A percentile compares a stretch with the other conserved stretches of the same genome.
phyloP scores from a whole-genome alignment of 2,797 vertebrate genomes.

The Hydrocynus forskahlii region DNA sequence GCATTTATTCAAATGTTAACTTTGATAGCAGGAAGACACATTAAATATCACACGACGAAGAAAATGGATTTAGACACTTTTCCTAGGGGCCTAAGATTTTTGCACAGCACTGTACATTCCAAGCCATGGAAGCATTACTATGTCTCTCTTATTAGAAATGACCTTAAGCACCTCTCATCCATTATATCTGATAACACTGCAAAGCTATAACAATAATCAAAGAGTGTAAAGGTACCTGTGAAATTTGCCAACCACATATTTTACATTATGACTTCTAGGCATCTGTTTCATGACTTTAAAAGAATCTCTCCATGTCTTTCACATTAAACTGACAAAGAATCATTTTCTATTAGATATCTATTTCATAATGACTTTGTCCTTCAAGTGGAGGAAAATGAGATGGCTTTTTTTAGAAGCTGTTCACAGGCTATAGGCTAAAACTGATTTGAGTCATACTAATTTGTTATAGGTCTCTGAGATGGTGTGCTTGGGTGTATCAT shows the following conservation, averaged over 20 bases:
- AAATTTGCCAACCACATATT: background rate
- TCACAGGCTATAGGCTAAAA: constrained; percentile 27
- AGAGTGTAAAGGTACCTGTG: background rate
- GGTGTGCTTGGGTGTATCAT: constrained; percentile 16
- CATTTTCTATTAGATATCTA: constrained; percentile 26
- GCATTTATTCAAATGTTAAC: no score
- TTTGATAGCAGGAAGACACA: no score
- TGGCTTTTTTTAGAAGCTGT: constrained; percentile 39
- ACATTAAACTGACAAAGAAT: constrained; percentile 12
- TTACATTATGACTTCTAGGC: background rate
- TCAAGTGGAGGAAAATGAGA: constrained; percentile 32
- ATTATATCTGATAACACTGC: background rate
- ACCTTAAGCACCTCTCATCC: background rate
- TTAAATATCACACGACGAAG: no score
- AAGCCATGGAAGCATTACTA: no score
- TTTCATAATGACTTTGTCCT: constrained; percentile 41
- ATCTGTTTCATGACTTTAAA: constrained; percentile 1
- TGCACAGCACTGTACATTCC: no score
- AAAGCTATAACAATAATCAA: constrained; percentile 3
- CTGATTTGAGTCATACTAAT: constrained; percentile 33
- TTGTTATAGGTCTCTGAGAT: constrained; percentile 28
- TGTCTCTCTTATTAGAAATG: no score
- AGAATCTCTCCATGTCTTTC: background rate
- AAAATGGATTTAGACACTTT: no score
- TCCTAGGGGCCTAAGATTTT: no score